Percentiles rank a stretch among this genome's conserved stretches.
Evolutionary conservation across 2,113 vertebrate genomes (phyloP).

Genomic region (Scomber scombrus): DNA sequence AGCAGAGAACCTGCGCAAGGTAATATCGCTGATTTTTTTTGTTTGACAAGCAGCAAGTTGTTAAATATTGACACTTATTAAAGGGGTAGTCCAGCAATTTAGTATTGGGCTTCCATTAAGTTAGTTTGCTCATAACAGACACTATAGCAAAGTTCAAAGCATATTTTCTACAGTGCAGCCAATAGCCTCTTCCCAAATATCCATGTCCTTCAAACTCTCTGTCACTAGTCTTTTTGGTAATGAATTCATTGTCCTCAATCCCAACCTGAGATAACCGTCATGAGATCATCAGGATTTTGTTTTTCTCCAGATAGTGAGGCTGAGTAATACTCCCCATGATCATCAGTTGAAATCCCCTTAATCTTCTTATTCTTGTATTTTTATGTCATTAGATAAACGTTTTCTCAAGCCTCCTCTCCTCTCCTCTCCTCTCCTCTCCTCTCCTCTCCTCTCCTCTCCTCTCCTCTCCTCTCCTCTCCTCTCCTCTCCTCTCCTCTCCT

Average conservation of each 20-base stretch:
- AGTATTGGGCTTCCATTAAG: too few relatives aligned
- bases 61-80: too few relatives aligned
- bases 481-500: not conserved
- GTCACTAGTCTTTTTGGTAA: not conserved
- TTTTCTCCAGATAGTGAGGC: not conserved
- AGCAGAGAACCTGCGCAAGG: constrained; percentile 95
- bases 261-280: too few relatives aligned
- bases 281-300: too few relatives aligned
- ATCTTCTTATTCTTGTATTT: not conserved
- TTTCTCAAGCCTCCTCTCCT: not conserved
- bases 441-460: constrained; percentile 48
- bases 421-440: not conserved
- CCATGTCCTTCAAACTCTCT: not conserved
- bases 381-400: too few relatives aligned
- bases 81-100: too few relatives aligned
- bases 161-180: not conserved
- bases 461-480: constrained; percentile 47
- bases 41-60: not conserved
- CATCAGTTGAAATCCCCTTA: not conserved
- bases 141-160: too few relatives aligned
- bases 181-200: not conserved
- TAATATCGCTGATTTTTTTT: constrained; percentile 36
- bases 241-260: too few relatives aligned
- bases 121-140: too few relatives aligned
- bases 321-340: not conserved